These are phyloP conservation scores for Excalfactoria chinensis DNA, from an alignment of 2,113 vertebrate genomes.

Conservation along the genomic window DNA sequence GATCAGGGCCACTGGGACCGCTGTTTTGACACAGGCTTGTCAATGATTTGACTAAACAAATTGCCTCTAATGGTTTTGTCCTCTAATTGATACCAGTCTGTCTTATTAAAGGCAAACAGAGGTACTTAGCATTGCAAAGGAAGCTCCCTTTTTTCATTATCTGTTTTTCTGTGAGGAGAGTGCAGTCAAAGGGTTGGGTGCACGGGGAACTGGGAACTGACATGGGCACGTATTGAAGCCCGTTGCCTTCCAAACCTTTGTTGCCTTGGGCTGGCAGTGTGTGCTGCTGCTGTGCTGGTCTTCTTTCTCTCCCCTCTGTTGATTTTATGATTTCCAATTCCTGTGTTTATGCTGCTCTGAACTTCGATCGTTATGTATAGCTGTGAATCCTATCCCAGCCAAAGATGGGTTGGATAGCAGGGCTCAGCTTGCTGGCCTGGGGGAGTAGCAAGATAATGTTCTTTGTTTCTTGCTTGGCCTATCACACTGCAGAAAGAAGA, in stretches of 20 bases:
- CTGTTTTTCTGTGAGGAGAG: not conserved
- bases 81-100: not conserved
- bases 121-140: not conserved
- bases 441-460: not conserved
- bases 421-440: not conserved
- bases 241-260: not conserved
- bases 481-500: not conserved
- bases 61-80: not conserved
- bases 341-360: not conserved
- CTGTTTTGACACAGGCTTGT: not conserved
- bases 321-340: not conserved
- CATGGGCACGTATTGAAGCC: not conserved
- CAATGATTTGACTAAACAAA: conserved; percentile 32
- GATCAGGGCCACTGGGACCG: not conserved
- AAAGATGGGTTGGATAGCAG: not conserved
- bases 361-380: accelerated
- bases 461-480: not conserved
- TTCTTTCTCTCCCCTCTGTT: not conserved
- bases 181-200: not conserved
- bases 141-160: not conserved
- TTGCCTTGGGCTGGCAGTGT: not conserved
- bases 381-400: not conserved
- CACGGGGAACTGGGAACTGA: not conserved
- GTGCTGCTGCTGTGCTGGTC: not conserved
- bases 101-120: not conserved